A percentile compares a stretch with the other conserved stretches of the same genome.
These are phyloP conservation scores for Pampus argenteus DNA, from an alignment of 2,797 vertebrate genomes.

Conservation along the genomic window DNA sequence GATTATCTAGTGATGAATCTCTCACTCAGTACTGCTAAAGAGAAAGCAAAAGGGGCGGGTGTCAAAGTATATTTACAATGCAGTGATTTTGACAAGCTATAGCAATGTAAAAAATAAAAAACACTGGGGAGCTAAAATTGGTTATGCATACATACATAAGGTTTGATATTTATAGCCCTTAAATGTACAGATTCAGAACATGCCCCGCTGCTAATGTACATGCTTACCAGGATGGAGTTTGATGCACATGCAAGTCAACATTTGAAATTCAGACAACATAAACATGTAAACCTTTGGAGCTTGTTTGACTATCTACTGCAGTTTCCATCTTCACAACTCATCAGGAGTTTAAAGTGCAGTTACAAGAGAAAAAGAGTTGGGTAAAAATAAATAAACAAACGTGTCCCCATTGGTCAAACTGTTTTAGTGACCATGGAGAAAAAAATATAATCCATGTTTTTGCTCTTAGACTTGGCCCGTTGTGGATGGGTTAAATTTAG, in stretches of 20 bases:
- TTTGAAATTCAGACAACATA: not conserved
- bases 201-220: not conserved
- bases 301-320: not conserved
- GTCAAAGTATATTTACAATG: constrained; percentile 7
- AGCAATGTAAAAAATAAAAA: constrained; percentile 1
- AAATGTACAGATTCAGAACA: not conserved
- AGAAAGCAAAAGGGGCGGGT: not conserved
- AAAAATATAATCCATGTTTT: not conserved
- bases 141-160: not conserved
- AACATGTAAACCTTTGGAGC: not conserved
- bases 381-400: not conserved
- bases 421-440: too few relatives aligned
- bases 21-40: not conserved
- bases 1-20: not conserved
- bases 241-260: not conserved
- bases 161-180: not conserved
- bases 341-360: not conserved
- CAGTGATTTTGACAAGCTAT: not conserved
- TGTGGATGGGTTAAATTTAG: not conserved
- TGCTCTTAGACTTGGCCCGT: not conserved
- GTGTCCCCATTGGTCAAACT: not conserved
- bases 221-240: too few relatives aligned
- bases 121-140: not conserved
- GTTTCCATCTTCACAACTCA: not conserved
- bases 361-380: not conserved